Percentiles rank a stretch among this genome's conserved stretches.
phyloP scores from a whole-genome alignment of 2,113 vertebrate species.

The Dendropsophus ebraccatus region DNA sequence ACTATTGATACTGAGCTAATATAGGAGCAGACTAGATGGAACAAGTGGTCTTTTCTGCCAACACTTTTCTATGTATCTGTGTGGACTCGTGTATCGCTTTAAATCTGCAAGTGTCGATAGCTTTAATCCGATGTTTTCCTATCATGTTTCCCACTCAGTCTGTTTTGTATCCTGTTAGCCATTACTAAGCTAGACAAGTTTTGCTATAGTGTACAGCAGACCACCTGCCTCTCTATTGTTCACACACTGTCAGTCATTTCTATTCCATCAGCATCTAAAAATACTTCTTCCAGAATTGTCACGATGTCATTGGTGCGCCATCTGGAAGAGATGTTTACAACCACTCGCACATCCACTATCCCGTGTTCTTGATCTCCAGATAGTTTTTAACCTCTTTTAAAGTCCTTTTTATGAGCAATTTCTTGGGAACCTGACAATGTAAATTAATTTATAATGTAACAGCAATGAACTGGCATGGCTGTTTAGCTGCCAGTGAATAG shows the following conservation, averaged over 20 bases:
- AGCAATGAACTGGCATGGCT: slow-evolving; percentile 14
- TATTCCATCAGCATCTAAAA: slow-evolving; percentile 38
- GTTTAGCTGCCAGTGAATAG: slow-evolving; percentile 4
- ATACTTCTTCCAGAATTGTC: slow-evolving; percentile 44
- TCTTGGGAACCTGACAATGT: background rate
- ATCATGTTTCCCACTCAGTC: background rate
- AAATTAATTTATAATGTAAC: slow-evolving; percentile 36
- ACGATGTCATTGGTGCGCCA: slow-evolving; percentile 42
- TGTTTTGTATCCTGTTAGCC: slow-evolving; percentile 1
- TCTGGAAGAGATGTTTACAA: slow-evolving; percentile 51
- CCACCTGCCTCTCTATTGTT: slow-evolving; percentile 29
- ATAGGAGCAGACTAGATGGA: too few relatives aligned
- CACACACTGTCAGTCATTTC: slow-evolving; percentile 26
- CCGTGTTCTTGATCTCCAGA: slow-evolving; percentile 22
- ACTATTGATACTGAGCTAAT: too few relatives aligned
- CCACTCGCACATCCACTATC: slow-evolving; percentile 9
- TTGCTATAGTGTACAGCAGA: slow-evolving; percentile 14
- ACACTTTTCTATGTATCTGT: too few relatives aligned
- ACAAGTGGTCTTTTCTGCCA: too few relatives aligned
- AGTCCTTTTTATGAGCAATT: slow-evolving; percentile 41
- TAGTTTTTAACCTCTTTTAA: slow-evolving; percentile 41
- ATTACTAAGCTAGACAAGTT: slow-evolving; percentile 8
- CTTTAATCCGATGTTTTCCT: background rate
- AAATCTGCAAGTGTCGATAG: background rate
- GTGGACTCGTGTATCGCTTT: background rate